phyloP scores from a whole-genome alignment of 2,888 invertebrate species.

The Ecdyonurus torrentis region DNA sequence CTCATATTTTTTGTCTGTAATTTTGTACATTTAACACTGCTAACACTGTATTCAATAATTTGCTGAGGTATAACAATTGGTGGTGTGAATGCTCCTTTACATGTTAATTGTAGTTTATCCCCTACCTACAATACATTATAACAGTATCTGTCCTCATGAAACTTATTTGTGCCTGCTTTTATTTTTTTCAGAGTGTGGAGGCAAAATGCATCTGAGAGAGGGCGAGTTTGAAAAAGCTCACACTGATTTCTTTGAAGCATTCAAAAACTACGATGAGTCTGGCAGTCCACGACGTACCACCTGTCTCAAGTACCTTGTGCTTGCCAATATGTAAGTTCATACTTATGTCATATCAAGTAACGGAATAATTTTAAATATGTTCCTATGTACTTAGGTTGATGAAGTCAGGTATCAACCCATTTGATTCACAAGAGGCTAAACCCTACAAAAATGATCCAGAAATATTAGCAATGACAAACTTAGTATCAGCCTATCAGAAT shows the following conservation, averaged over 20 bases:
- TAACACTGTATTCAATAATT: too few relatives aligned
- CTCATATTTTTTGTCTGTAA: too few relatives aligned
- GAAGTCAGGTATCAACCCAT: slow-evolving; percentile 99
- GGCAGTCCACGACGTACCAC: slow-evolving; percentile 93
- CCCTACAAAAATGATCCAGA: slow-evolving; percentile 99
- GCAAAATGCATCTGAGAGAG: slow-evolving; percentile 98
- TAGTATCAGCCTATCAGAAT: slow-evolving; percentile 93
- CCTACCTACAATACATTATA: neutral
- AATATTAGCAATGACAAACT: slow-evolving; percentile 96
- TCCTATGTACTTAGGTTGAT: slow-evolving; percentile 50
- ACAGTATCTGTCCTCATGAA: neutral
- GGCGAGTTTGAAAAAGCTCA: slow-evolving; percentile 98
- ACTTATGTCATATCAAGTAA: neutral
- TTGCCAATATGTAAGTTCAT: slow-evolving; percentile 87
- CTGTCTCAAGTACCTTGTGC: slow-evolving; percentile 91
- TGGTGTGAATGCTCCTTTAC: neutral
- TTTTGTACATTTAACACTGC: too few relatives aligned
- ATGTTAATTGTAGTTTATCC: neutral
- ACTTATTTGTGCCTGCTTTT: neutral
- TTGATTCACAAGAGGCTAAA: slow-evolving; percentile 99
- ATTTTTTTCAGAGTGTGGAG: slow-evolving; percentile 70
- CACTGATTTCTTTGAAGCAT: slow-evolving; percentile 98
- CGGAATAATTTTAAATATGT: neutral
- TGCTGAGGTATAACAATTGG: too few relatives aligned
- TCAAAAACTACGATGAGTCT: slow-evolving; percentile 98